phyloP scores from a whole-genome alignment of 2,888 invertebrate species.

The Meloe dianella region DNA sequence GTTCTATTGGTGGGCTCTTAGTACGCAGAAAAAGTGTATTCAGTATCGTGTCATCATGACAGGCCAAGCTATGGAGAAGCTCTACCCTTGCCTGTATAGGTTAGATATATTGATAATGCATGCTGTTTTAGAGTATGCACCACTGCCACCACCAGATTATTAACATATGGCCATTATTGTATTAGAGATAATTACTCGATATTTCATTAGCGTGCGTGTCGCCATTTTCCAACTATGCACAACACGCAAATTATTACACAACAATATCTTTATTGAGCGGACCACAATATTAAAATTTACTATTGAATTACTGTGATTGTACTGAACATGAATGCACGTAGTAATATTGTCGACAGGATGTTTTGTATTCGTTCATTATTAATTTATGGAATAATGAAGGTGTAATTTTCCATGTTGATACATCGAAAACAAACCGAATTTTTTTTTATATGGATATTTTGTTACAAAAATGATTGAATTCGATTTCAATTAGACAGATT shows the following conservation, averaged over 20 bases:
- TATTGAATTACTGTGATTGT: constrained; percentile 20
- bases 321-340: constrained; percentile 21
- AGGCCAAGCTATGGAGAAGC: constrained; percentile 12
- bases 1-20: constrained; percentile 18
- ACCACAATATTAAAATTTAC: constrained; percentile 19
- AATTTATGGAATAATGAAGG: constrained; percentile 15
- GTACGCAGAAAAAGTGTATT: constrained; percentile 31
- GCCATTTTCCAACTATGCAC: constrained; percentile 33
- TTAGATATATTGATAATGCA: constrained; percentile 16
- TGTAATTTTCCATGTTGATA: neutral
- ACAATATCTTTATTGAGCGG: constrained; percentile 42
- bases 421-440: neutral
- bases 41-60: constrained; percentile 22
- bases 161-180: constrained; percentile 56
- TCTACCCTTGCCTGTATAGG: neutral
- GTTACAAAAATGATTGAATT: too few relatives aligned
- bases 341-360: constrained; percentile 23
- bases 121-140: neutral
- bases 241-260: constrained; percentile 40
- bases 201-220: constrained; percentile 55
- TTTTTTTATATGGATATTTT: too few relatives aligned
- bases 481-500: neutral
- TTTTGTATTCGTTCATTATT: constrained; percentile 34
- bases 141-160: constrained; percentile 42
- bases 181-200: constrained; percentile 56